phyloP scores from a whole-genome alignment of 37 sponge, comb jelly and placozoan species.

The Spongia lamella region DNA sequence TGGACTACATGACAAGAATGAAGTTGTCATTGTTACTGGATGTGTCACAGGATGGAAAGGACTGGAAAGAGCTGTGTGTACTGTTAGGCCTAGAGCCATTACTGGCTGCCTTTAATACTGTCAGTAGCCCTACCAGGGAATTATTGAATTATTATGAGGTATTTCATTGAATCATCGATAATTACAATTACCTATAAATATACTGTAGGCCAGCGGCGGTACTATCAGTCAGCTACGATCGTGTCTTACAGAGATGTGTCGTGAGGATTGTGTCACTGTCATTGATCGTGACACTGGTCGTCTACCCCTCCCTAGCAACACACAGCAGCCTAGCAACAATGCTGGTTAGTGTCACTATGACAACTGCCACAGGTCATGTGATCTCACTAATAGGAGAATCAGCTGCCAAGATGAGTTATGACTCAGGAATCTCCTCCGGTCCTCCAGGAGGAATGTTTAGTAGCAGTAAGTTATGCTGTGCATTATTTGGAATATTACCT shows the following conservation, averaged over 20 bases:
- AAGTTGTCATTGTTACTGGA: slow-evolving; percentile 68
- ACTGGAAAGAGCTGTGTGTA: slow-evolving; percentile 49
- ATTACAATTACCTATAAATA: background rate
- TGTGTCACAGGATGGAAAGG: slow-evolving; percentile 17
- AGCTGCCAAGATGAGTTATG: too few relatives aligned
- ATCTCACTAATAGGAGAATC: background rate
- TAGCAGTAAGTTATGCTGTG: too few relatives aligned
- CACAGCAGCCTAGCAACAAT: too few relatives aligned
- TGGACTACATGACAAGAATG: slow-evolving; percentile 47
- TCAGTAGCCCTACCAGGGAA: slow-evolving; percentile 69
- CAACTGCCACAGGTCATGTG: background rate
- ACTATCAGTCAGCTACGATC: slow-evolving; percentile 42
- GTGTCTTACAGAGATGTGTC: slow-evolving; percentile 34
- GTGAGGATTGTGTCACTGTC: slow-evolving; percentile 59
- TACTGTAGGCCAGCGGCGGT: slow-evolving; percentile 70
- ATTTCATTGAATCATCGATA: too few relatives aligned
- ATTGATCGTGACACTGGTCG: slow-evolving; percentile 32
- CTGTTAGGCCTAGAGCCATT: slow-evolving; percentile 33
- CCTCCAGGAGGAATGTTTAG: too few relatives aligned
- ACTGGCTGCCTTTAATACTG: slow-evolving; percentile 38
- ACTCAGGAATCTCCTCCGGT: too few relatives aligned
- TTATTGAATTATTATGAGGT: slow-evolving; percentile 71
- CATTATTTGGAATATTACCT: too few relatives aligned
- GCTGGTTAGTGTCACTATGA: background rate
- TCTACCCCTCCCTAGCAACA: too few relatives aligned